Base-by-base conservation (phyloP, 2,113 vertebrate genomes). In the Bagarius yarrelli region DNA sequence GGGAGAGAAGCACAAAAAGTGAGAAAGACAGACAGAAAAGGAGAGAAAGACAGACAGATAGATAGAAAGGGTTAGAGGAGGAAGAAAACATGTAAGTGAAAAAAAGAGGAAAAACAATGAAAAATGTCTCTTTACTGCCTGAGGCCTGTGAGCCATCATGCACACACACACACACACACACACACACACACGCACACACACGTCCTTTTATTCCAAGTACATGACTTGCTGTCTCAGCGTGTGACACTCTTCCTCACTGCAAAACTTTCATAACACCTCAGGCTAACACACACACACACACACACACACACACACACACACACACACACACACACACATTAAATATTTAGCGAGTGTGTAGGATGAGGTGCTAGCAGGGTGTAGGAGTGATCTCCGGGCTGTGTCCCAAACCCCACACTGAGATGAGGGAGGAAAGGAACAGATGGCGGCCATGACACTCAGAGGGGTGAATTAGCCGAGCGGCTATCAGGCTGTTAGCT, bases 261-360 rank as follows among this genome's bases (percentile, higher is more conserved):
- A 76, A 69, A 83, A 69, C 74, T 80, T 83, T 83, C 55, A 80
- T 76, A 76, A 61, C 27, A 55, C 64, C 64, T 71, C 30, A 23
- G 78, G 64, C 72, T 76, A 72, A 36, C 63, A 55, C 23, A 55
- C 78, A 69, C 78, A 72, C 79, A 64, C 64, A 53, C 47, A 57
- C 73, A 69, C 78, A 80, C 64, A 76, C 77, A 76, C 82, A 44
- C 71, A 19, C 61, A 34, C 30, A 64, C 30, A 64, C 19, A 67
- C 21, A 34, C 61, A 64, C 61, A 63, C 61, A 64, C 30, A 40
- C 9, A 52, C 18, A 59, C 57, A 30, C 57, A 81, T 72, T 72
- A 84, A 81, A 77, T 50, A 78, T 84, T 81, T 56, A 84, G 25
- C 4, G 59, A 50, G 36, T 61, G 72, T 76, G 64, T 70, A 60